These are phyloP conservation scores for Chydorus sphaericus DNA, from an alignment of 2,888 invertebrate species.

Conservation along the genomic window DNA sequence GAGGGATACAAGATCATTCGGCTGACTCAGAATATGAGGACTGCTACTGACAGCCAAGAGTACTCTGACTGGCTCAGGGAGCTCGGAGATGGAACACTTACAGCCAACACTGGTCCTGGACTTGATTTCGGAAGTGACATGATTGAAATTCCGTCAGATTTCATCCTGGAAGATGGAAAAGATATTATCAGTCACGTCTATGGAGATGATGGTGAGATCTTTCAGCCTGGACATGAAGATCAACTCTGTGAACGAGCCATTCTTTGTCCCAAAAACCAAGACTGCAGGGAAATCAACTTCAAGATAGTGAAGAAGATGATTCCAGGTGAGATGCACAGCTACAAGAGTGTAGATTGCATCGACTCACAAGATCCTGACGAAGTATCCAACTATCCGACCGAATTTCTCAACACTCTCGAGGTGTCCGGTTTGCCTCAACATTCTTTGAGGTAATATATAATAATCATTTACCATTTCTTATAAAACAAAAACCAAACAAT, in stretches of 20 bases:
- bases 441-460: conserved; percentile 10
- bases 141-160: neutral
- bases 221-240: neutral
- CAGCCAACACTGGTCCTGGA: neutral
- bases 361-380: conserved; percentile 11
- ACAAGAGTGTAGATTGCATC: conserved; percentile 15
- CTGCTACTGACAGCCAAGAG: neutral
- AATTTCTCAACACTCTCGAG: conserved; percentile 18
- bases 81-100: conserved; percentile 15
- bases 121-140: neutral
- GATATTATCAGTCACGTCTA: neutral
- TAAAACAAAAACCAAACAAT: no score
- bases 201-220: neutral
- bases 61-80: conserved; percentile 17
- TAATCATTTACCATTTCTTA: no score
- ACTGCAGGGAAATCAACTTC: neutral
- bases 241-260: neutral
- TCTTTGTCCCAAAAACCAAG: neutral
- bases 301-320: neutral
- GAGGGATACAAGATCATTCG: conserved; percentile 9
- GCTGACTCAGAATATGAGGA: conserved; percentile 17
- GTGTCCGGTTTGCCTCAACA: conserved; percentile 19
- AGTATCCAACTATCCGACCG: conserved; percentile 14
- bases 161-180: neutral
- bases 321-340: no score